phyloP scores from a whole-genome alignment of 2,113 vertebrate species.

The Gila orcuttii region DNA sequence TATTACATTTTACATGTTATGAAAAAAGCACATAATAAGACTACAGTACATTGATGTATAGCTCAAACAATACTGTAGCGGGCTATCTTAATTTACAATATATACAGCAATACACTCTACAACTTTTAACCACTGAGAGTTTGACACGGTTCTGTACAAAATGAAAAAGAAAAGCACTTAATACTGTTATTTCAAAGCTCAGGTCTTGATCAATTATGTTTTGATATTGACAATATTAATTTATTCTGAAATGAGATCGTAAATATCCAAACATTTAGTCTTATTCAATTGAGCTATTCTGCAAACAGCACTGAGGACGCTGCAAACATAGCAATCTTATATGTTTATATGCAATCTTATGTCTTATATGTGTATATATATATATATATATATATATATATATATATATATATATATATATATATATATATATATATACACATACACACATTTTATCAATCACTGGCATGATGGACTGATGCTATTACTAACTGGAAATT shows the following conservation, averaged over 20 bases:
- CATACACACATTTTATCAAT: background rate
- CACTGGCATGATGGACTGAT: conserved; percentile 8
- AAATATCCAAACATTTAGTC: background rate
- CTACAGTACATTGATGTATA: conserved; percentile 86
- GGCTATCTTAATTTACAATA: conserved; percentile 85
- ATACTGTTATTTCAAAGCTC: background rate
- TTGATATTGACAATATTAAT: background rate
- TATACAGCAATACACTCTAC: conserved; percentile 80
- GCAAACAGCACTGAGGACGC: background rate
- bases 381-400: too few species aligned
- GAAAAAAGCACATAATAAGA: conserved; percentile 83
- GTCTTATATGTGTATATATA: too few species aligned
- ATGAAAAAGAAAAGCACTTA: conserved; percentile 25
- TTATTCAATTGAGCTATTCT: background rate
- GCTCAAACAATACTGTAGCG: conserved; percentile 82
- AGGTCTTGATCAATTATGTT: background rate
- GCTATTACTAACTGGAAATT: background rate
- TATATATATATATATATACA: too few species aligned
- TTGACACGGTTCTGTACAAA: conserved; percentile 58
- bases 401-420: too few species aligned
- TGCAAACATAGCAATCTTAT: background rate
- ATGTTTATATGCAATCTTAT: too few species aligned
- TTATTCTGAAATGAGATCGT: background rate
- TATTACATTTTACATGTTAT: conserved; percentile 83
- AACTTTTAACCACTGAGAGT: conserved; percentile 65